A percentile compares a stretch with the other conserved stretches of the same genome.
Evolutionary conservation across 2,888 invertebrate genomes (phyloP).

Genomic region (Campopleginae sp.): DNA sequence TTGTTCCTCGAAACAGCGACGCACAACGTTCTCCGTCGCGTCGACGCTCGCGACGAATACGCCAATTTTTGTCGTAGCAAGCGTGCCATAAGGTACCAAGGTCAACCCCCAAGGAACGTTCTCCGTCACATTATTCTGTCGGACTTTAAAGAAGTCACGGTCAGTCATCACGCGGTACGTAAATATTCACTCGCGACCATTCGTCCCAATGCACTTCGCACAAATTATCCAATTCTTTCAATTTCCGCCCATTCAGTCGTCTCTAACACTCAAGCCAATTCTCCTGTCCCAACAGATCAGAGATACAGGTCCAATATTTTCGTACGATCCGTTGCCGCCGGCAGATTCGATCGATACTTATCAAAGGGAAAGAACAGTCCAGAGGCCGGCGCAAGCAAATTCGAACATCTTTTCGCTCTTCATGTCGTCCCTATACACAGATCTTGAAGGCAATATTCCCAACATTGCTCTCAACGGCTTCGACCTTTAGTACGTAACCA

Average conservation of each 20-base stretch:
- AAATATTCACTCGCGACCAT: not conserved
- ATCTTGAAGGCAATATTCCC: constrained; percentile 85
- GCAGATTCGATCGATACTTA: constrained; percentile 90
- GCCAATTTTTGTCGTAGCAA: constrained; percentile 87
- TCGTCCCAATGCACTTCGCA: not conserved
- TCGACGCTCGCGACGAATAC: constrained; percentile 87
- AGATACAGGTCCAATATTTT: constrained; percentile 87
- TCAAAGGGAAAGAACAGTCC: constrained; percentile 84
- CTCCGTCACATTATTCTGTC: constrained; percentile 90
- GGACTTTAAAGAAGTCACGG: constrained; percentile 88
- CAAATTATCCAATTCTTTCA: not conserved
- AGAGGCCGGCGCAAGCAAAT: constrained; percentile 72
- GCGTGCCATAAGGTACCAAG: constrained; percentile 87
- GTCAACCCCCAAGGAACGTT: constrained; percentile 88
- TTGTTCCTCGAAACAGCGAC: constrained; percentile 92
- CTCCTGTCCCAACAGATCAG: constrained; percentile 83
- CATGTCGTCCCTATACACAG: constrained; percentile 90
- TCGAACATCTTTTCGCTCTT: constrained; percentile 80
- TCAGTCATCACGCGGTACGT: constrained; percentile 86
- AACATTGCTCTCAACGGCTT: constrained; percentile 69
- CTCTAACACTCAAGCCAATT: too few relatives aligned
- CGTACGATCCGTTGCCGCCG: constrained; percentile 93
- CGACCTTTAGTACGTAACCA: constrained; percentile 72
- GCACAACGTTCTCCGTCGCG: constrained; percentile 87
- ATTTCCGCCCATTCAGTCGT: not conserved